Evolutionary conservation across 2,888 invertebrate species (phyloP).

Genomic region (Patella pellucida): DNA sequence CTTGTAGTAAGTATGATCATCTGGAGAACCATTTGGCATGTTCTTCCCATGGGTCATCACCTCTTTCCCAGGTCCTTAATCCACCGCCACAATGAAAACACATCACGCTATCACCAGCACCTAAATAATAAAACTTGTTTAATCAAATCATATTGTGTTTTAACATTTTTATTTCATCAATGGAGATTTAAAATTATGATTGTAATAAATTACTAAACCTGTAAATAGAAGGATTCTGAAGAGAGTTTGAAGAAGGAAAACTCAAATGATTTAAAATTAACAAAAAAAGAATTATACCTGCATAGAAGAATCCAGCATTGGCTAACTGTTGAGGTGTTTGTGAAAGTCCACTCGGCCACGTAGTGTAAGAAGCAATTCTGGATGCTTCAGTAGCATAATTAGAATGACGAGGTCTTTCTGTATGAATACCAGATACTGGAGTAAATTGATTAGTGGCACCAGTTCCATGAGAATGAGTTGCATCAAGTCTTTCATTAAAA

Average conservation of each 20-base stretch:
- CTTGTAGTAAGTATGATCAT: conserved; percentile 85
- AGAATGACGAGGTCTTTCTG: conserved; percentile 51
- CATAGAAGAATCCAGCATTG: conserved; percentile 93
- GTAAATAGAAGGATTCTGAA: too few relatives aligned
- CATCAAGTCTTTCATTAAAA: not conserved
- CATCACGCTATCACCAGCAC: conserved; percentile 76
- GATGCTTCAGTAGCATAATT: conserved; percentile 51
- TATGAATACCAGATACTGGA: conserved; percentile 36
- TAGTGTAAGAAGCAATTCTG: conserved; percentile 48
- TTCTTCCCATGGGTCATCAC: conserved; percentile 94
- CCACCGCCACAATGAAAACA: conserved; percentile 96
- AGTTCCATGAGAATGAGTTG: not conserved
- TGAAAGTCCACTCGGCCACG: conserved; percentile 85
- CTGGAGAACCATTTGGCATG: conserved; percentile 92
- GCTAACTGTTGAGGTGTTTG: conserved; percentile 86
- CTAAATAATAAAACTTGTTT: conserved; percentile 27
- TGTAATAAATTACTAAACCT: too few relatives aligned
- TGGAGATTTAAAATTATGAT: too few relatives aligned
- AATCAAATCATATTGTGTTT: too few relatives aligned
- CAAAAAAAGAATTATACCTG: conserved; percentile 75
- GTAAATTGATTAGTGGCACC: too few relatives aligned
- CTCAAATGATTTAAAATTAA: too few relatives aligned
- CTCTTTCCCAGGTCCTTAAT: conserved; percentile 91
- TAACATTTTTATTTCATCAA: too few relatives aligned
- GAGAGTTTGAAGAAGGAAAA: too few relatives aligned